These are phyloP conservation scores for Diaphora mendica DNA, from an alignment of 2,888 invertebrate genomes.

Conservation along the genomic window DNA sequence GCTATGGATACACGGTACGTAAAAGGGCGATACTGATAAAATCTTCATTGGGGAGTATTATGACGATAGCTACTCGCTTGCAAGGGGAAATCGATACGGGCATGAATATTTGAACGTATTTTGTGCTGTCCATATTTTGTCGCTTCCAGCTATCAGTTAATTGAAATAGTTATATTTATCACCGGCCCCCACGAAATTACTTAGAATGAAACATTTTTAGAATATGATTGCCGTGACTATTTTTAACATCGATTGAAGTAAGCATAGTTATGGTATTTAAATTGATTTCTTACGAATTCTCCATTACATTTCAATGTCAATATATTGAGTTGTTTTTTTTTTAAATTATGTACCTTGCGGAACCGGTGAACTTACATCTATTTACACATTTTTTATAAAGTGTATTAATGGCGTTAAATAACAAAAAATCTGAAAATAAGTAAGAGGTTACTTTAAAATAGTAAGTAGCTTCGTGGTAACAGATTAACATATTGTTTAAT, in stretches of 20 bases:
- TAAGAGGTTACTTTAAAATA: too few relatives aligned
- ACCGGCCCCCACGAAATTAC: slow-evolving; percentile 46
- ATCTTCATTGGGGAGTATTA: slow-evolving; percentile 79
- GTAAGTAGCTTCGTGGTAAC: too few relatives aligned
- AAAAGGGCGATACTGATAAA: slow-evolving; percentile 79
- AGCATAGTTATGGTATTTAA: not conserved
- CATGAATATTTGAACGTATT: slow-evolving; percentile 82
- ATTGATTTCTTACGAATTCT: not conserved
- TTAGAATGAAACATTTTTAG: slow-evolving; percentile 50
- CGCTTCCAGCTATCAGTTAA: slow-evolving; percentile 66
- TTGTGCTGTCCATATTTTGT: slow-evolving; percentile 67
- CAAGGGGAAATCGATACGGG: slow-evolving; percentile 72
- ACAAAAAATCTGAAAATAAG: too few relatives aligned
- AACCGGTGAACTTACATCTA: too few relatives aligned
- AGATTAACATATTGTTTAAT: too few relatives aligned
- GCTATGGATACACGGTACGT: slow-evolving; percentile 63
- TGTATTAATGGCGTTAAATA: too few relatives aligned
- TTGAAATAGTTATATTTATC: slow-evolving; percentile 76
- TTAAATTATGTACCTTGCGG: too few relatives aligned
- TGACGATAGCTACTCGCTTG: slow-evolving; percentile 48
- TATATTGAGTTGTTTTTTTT: too few relatives aligned
- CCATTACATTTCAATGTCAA: not conserved
- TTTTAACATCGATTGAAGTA: not conserved
- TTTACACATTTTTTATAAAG: too few relatives aligned
- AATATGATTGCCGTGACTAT: slow-evolving; percentile 23